A percentile compares a stretch with the other conserved stretches of the same genome.
These are phyloP conservation scores for Hippocampus abdominalis DNA, from an alignment of 2,113 vertebrate species.

Conservation along the genomic window DNA sequence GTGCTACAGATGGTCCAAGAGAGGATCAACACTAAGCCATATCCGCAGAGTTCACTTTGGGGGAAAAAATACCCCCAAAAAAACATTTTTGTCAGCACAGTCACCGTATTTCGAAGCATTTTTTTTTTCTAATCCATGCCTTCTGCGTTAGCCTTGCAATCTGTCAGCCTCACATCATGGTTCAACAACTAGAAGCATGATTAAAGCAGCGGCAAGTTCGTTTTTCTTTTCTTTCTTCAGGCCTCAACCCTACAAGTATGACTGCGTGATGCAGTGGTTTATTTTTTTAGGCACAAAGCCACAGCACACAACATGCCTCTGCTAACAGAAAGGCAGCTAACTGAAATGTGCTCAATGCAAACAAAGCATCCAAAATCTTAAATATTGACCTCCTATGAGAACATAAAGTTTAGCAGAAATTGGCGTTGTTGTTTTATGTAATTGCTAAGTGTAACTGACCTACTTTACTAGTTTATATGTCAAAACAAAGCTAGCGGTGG, in stretches of 20 bases:
- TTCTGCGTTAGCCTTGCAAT: background rate
- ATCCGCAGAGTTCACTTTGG: background rate
- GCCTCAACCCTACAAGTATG: background rate
- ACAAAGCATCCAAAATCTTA: background rate
- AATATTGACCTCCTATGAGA: background rate
- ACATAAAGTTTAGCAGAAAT: background rate
- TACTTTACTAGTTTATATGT: background rate
- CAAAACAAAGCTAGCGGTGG: background rate
- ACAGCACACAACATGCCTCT: background rate
- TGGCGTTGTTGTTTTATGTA: background rate
- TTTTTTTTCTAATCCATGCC: background rate
- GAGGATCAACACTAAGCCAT: conserved; percentile 11
- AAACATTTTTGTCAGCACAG: background rate
- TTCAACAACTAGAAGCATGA: background rate
- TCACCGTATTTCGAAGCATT: background rate
- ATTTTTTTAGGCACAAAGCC: background rate
- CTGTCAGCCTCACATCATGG: background rate
- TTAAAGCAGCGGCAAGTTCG: background rate
- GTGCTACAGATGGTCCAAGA: conserved; percentile 1
- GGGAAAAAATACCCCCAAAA: background rate
- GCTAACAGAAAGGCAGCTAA: background rate
- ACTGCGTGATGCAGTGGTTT: background rate
- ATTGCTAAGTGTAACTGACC: background rate
- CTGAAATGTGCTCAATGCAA: background rate
- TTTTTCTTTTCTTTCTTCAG: background rate